Percentiles rank a stretch among this genome's conserved stretches.
Evolutionary conservation across 2,888 invertebrate species (phyloP).

Genomic region (Troides oblongomaculatus): DNA sequence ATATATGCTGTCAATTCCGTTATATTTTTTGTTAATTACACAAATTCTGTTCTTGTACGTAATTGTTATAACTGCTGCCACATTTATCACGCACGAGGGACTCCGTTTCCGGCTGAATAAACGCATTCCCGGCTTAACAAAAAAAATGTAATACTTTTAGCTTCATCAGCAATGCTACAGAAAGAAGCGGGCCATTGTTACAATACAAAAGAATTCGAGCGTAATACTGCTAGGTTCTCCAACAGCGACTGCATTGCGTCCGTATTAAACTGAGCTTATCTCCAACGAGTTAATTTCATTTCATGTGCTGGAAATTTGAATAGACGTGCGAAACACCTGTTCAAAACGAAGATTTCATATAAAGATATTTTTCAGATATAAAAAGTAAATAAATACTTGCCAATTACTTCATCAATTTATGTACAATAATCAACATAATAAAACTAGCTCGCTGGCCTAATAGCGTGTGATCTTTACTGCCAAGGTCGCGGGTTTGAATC

Average conservation of each 20-base stretch:
- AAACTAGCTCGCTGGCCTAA: too few species aligned
- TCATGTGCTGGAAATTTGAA: constrained; percentile 29
- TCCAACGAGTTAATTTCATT: constrained; percentile 26
- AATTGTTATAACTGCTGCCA: too few species aligned
- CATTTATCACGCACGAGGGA: too few species aligned
- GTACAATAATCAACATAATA: too few species aligned
- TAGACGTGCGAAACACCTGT: constrained; percentile 23
- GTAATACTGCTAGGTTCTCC: constrained; percentile 16
- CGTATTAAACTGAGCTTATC: constrained; percentile 29
- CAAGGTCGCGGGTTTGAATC: too few species aligned
- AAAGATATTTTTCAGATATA: background rate
- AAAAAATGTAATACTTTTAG: constrained; percentile 11
- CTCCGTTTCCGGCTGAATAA: background rate
- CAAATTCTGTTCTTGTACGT: too few species aligned
- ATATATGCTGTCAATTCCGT: too few species aligned
- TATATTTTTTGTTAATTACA: too few species aligned
- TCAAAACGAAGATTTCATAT: constrained; percentile 19
- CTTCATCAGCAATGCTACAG: constrained; percentile 20
- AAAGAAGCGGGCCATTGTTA: constrained; percentile 26
- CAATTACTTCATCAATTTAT: too few species aligned
- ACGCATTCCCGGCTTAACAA: constrained; percentile 4
- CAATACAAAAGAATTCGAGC: constrained; percentile 25
- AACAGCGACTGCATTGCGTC: constrained; percentile 28
- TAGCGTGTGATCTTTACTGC: too few species aligned
- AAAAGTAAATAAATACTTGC: background rate